These are phyloP conservation scores for Cantharis flavilabris DNA, from an alignment of 2,888 invertebrate species.

Conservation along the genomic window DNA sequence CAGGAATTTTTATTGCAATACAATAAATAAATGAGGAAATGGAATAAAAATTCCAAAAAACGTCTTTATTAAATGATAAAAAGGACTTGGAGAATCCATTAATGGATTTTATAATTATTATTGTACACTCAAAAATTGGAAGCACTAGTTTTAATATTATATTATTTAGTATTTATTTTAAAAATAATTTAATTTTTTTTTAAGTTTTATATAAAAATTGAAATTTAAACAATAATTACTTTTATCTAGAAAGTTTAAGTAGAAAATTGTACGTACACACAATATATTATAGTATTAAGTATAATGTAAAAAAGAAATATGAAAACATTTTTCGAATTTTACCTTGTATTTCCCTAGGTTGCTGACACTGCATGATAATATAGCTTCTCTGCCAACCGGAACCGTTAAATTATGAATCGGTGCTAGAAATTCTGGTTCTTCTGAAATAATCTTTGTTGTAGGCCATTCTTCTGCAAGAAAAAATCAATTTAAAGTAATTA, in stretches of 20 bases:
- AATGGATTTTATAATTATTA: too few relatives aligned
- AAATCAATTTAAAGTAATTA: slow-evolving; percentile 14
- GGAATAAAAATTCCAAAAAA: too few relatives aligned
- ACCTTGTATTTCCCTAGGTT: slow-evolving; percentile 70
- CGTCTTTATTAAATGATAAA: too few relatives aligned
- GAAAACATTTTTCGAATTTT: slow-evolving; percentile 41
- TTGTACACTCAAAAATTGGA: too few relatives aligned
- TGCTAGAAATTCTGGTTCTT: slow-evolving; percentile 64
- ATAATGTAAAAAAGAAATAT: slow-evolving; percentile 41
- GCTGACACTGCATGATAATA: slow-evolving; percentile 65
- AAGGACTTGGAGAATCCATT: too few relatives aligned
- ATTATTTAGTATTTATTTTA: too few relatives aligned
- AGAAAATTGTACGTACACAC: background rate
- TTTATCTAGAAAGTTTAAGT: background rate
- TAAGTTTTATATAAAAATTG: too few relatives aligned
- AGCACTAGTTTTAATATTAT: too few relatives aligned
- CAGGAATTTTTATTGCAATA: too few relatives aligned
- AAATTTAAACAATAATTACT: too few relatives aligned
- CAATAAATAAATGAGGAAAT: too few relatives aligned
- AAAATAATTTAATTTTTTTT: too few relatives aligned
- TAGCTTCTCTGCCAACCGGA: slow-evolving; percentile 66
- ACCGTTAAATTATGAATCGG: slow-evolving; percentile 68
- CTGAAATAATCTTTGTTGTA: slow-evolving; percentile 60
- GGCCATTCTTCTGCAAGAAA: slow-evolving; percentile 63
- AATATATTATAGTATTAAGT: background rate